phyloP scores from a whole-genome alignment of 2,888 invertebrate species.

The Sesamia inferens region DNA sequence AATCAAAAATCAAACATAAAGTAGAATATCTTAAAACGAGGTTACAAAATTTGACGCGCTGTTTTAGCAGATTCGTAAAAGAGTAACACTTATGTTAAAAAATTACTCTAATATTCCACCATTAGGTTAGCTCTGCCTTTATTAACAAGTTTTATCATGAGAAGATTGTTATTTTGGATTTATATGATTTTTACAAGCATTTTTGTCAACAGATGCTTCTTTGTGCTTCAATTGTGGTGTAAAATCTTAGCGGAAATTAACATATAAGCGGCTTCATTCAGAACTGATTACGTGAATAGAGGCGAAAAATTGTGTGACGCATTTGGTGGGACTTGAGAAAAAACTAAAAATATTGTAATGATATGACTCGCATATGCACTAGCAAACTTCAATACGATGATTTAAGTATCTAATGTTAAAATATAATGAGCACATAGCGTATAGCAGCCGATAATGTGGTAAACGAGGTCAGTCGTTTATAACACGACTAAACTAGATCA shows the following conservation, averaged over 20 bases:
- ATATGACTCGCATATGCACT: constrained; percentile 5
- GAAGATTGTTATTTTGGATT: not conserved
- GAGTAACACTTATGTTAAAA: not conserved
- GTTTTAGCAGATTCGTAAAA: constrained; percentile 3
- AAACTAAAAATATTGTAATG: not conserved
- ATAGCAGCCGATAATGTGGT: constrained; percentile 86
- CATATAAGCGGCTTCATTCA: constrained; percentile 6
- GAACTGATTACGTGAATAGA: constrained; percentile 16
- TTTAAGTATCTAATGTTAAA: constrained; percentile 73
- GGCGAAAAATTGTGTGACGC: not conserved
- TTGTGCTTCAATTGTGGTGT: constrained; percentile 2
- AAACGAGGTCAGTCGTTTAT: constrained; percentile 89
- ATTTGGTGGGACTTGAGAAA: not conserved
- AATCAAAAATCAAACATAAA: constrained; percentile 38
- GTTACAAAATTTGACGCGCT: constrained; percentile 15
- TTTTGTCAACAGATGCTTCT: not conserved
- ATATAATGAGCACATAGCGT: constrained; percentile 81
- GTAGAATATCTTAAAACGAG: constrained; percentile 38
- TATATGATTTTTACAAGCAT: constrained; percentile 5
- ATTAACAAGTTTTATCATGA: constrained; percentile 5
- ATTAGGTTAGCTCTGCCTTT: not conserved
- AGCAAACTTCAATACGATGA: constrained; percentile 63
- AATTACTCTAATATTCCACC: not conserved
- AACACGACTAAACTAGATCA: constrained; percentile 88
- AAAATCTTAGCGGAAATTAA: constrained; percentile 6